Evolutionary conservation across 2,113 vertebrate species (phyloP).

Genomic region (Castor canadensis): DNA sequence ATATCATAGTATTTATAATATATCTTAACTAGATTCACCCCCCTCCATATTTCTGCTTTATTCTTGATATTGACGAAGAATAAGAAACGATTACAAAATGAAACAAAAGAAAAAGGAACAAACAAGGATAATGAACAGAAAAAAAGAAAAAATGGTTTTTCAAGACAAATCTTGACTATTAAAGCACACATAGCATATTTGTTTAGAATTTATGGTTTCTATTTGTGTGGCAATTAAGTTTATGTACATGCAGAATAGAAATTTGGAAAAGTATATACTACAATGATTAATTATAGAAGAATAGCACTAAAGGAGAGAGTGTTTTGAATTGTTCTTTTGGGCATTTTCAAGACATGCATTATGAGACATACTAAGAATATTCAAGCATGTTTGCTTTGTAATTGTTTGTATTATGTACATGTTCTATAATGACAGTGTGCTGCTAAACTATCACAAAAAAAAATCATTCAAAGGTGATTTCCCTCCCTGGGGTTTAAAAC

Average conservation of each 20-base stretch:
- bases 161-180: background rate
- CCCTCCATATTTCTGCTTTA: too few species aligned
- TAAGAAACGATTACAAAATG: background rate
- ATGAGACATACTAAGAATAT: background rate
- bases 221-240: background rate
- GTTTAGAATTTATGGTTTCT: background rate
- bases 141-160: background rate
- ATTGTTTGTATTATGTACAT: constrained; percentile 6
- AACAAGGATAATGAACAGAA: background rate
- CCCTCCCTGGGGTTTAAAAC: background rate
- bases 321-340: background rate
- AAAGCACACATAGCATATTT: background rate
- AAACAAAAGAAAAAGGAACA: background rate
- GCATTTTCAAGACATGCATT: background rate
- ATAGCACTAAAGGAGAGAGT: background rate
- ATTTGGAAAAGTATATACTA: background rate
- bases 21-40: too few species aligned
- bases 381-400: background rate
- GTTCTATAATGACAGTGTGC: background rate
- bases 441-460: constrained; percentile 38
- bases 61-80: background rate
- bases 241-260: background rate
- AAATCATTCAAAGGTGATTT: constrained; percentile 16
- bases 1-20: too few species aligned
- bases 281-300: background rate